Percentiles rank a stretch among this genome's conserved stretches.
Evolutionary conservation across 2,888 invertebrate genomes (phyloP).

Genomic region (Stenurella melanura): DNA sequence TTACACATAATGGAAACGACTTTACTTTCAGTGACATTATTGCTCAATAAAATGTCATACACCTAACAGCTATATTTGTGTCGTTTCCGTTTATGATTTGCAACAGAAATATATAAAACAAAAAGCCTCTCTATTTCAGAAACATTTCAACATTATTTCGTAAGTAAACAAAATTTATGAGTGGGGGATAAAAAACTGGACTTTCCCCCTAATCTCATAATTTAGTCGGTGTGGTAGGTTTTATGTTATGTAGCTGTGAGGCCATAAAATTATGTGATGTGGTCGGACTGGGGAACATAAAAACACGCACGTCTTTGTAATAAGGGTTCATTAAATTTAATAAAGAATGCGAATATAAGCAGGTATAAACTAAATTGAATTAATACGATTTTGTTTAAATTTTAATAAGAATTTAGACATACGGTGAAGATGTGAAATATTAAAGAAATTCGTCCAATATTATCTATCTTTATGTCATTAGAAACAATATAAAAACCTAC

Average conservation of each 20-base stretch:
- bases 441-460: no score
- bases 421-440: no score
- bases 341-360: neutral
- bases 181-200: conserved; percentile 17
- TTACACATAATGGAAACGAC: no score
- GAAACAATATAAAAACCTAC: no score
- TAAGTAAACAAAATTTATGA: conserved; percentile 13
- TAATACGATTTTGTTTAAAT: no score
- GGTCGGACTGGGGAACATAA: conserved; percentile 6
- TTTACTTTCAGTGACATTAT: neutral
- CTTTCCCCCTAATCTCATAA: conserved; percentile 4
- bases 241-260: conserved; percentile 4
- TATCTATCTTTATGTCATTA: no score
- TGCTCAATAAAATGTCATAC: neutral
- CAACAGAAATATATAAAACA: neutral
- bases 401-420: no score
- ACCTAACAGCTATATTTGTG: neutral
- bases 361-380: neutral
- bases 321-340: conserved; percentile 17
- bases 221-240: conserved; percentile 14
- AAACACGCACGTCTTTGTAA: conserved; percentile 1
- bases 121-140: neutral
- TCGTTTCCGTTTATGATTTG: neutral
- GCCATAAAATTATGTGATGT: conserved; percentile 25
- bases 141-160: conserved; percentile 4